Conservation (phyloP, 2,888 invertebrate species). For the Hypomecis punctinalis region DNA sequence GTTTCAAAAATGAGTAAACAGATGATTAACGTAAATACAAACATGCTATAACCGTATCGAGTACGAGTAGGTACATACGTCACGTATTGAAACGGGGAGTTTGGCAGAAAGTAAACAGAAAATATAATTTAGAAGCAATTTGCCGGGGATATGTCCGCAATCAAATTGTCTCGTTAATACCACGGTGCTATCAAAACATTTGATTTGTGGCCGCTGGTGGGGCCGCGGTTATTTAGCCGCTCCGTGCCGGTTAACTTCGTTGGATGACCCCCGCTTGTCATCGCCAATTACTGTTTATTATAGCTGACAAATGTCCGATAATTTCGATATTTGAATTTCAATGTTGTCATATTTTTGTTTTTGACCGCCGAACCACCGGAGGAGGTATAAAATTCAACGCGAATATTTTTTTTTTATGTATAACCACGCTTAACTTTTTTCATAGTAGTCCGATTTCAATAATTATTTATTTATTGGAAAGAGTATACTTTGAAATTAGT, state of each 20-base stretch:
- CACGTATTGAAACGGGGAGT: conserved; percentile 78
- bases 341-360: conserved; percentile 25
- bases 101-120: conserved; percentile 84
- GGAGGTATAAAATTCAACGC: too few relatives aligned
- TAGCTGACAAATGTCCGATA: conserved; percentile 49
- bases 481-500: too few relatives aligned
- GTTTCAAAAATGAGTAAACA: conserved; percentile 66
- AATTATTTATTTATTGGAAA: too few relatives aligned
- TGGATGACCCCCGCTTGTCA: conserved; percentile 76
- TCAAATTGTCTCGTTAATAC: conserved; percentile 86
- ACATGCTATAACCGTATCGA: conserved; percentile 53
- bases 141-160: conserved; percentile 84
- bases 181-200: conserved; percentile 84
- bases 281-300: conserved; percentile 66
- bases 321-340: conserved; percentile 43
- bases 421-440: too few relatives aligned
- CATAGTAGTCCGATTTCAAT: too few relatives aligned
- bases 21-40: conserved; percentile 77
- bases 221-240: conserved; percentile 73
- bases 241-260: conserved; percentile 67
- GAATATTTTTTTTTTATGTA: too few relatives aligned
- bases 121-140: conserved; percentile 86
- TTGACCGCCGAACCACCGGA: neutral
- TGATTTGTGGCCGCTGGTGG: conserved; percentile 77
- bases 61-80: conserved; percentile 59